These are phyloP conservation scores for Pocillopora verrucosa DNA, from an alignment of 64 coral and sea anemone species.

Conservation along the genomic window DNA sequence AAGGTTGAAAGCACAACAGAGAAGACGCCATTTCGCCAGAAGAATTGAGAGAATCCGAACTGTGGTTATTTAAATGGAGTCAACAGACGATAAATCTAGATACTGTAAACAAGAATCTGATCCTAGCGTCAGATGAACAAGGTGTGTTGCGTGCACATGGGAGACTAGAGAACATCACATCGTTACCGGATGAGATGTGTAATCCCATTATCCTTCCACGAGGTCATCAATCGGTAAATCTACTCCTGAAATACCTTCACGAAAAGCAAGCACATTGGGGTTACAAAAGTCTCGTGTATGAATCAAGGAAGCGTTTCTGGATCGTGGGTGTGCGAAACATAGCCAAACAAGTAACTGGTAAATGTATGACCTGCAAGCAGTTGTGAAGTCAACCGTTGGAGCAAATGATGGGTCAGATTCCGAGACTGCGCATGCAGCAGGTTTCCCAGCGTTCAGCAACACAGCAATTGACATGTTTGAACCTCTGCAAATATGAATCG, in stretches of 20 bases:
- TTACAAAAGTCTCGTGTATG: constrained; percentile 18
- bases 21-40: background rate
- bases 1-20: constrained; percentile 1
- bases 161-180: background rate
- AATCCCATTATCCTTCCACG: constrained; percentile 10
- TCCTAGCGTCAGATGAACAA: background rate
- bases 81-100: background rate
- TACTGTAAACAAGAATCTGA: constrained; percentile 21
- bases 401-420: background rate
- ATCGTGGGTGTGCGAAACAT: background rate
- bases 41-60: constrained; percentile 29
- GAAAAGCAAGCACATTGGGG: background rate
- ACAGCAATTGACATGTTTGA: background rate
- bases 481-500: too few species aligned
- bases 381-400: background rate
- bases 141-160: constrained; percentile 28
- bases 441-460: background rate
- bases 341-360: background rate
- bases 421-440: background rate
- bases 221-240: background rate
- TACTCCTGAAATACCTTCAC: background rate
- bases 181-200: background rate
- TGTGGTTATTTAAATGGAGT: constrained; percentile 4
- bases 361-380: background rate
- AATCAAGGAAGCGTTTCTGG: background rate